Evolutionary conservation across 1,140 invertebrate genomes (phyloP), one percentile per base, ranked within the genome.

Genomic region (Carposina sasakii): DNA sequence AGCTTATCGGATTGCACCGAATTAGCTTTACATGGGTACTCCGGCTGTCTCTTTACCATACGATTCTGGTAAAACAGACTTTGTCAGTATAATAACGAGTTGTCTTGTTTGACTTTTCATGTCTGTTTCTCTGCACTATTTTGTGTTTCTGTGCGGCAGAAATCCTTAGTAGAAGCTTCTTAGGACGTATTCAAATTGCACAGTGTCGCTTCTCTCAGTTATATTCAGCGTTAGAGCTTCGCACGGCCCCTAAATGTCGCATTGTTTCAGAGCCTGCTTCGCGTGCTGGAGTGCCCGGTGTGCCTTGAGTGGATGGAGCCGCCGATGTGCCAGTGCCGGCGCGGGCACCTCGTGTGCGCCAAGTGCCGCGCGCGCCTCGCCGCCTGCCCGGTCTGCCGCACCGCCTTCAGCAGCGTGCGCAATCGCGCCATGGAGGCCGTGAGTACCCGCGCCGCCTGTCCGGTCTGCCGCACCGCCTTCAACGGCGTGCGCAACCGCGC

Each of bases 231-330:
- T 17, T 6, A 42, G 30, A 13, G 4, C 13, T n/a, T 48, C 9
- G 9, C 4, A 17, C 33, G 16, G 26, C 6, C 8, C 3, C 9
- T 28, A 16, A 9, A 3, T 30, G 28, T 10, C 23, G 31, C 13
- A 8, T 45, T 17, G 5, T 12, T 40, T 0, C 46, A 85, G 82
- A 67, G 60, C 20, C 52, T 88, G 40, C 66, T 89, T 26, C 71
- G 73, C 0, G 71, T 88, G 49, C 64, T 89, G 63, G 87, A 88
- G 64, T 89, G 87, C 54, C 87, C 87, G 2, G 87, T 89, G 52
- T 88, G 87, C 62, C 75, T 87, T 58, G 87, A 89, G 56, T 85
- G 81, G 54, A 87, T 87, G 76, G 73, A 86, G 53, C 85, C 87
- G 42, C 87, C 87, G 16, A 85, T 88, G 46, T 63, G 71, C 58